Evolutionary conservation across 2,797 vertebrate genomes (phyloP), one percentile per base, ranked within the genome.

Genomic region (Botia almorhae): DNA sequence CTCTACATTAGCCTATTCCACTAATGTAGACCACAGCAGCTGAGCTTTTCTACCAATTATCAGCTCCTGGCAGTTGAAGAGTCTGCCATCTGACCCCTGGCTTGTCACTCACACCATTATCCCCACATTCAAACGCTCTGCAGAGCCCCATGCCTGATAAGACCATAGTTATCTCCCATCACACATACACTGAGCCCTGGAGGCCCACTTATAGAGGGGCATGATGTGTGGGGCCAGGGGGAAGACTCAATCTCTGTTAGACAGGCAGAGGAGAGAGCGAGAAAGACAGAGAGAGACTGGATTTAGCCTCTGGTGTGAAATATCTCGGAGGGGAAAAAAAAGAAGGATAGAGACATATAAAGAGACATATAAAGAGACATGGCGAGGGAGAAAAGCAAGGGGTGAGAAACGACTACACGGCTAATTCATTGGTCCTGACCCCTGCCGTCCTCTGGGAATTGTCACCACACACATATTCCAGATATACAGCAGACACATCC

Each of bases 351-450:
- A 69, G 76, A 78, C 63, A 69, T 64, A 46, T 46, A 8, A 33
- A 23, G 68, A 69, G 76, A 78, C 63, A 69, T 64, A 46, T 46
- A 8, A 33, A 17, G 64, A 46, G 1, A 11, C 10, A 11, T 43
- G 39, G 39, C 7, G 26, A 50, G 55, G 50, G 36, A 16, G 51
- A 69, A 69, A 33, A 74, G 79, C n/a, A 29, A 67, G 51, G 61
- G 60, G 73, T 75, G 82, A 85, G 78, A 83, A 85, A 89, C 81
- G 67, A 76, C 84, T 86, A 76, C 88, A 85, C 74, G 78, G 82
- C 90, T 90, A 88, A 91, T 91, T 90, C 86, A 87, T 51, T 79
- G 87, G 88, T 88, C 50, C 78, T 90, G 90, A 92, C 89, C 92
- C 90, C 76, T 90, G 87, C 21, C 87, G 89, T 76, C 82, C 82